A percentile compares a stretch with the other conserved stretches of the same genome.
Conservation (phyloP, 2,888 invertebrate genomes). For the Cacoxenus indagator region DNA sequence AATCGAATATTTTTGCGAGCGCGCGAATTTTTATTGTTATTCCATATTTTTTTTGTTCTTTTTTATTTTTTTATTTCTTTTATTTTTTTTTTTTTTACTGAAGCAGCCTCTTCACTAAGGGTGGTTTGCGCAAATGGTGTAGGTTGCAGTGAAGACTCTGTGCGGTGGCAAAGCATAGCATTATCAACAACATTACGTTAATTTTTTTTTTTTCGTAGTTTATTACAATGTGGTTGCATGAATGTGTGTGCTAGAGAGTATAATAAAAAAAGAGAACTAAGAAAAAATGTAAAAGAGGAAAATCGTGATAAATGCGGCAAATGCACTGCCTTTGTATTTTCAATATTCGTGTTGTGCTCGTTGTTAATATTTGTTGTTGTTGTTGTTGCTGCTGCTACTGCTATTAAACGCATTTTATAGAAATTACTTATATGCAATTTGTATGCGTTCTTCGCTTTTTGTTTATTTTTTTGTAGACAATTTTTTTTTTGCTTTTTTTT, state of each 20-base stretch:
- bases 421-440: slow-evolving; percentile 16
- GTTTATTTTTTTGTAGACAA: background rate
- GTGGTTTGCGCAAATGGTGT: background rate
- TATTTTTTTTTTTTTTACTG: background rate
- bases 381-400: slow-evolving; percentile 16
- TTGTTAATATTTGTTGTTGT: slow-evolving; percentile 20
- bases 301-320: slow-evolving; percentile 47
- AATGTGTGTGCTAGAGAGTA: background rate
- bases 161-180: too few relatives aligned
- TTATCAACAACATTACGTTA: background rate
- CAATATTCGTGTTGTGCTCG: slow-evolving; percentile 23
- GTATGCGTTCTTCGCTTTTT: slow-evolving; percentile 1
- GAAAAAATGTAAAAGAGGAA: slow-evolving; percentile 14
- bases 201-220: background rate
- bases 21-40: background rate
- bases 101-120: background rate
- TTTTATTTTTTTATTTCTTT: background rate
- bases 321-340: slow-evolving; percentile 35
- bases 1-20: slow-evolving; percentile 46
- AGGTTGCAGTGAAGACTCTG: background rate
- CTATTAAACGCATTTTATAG: slow-evolving; percentile 28
- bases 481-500: background rate
- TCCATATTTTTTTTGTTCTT: background rate
- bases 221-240: background rate
- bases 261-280: background rate